Evolutionary conservation across 1,140 invertebrate genomes (phyloP).

Genomic region (Drosophila littoralis): DNA sequence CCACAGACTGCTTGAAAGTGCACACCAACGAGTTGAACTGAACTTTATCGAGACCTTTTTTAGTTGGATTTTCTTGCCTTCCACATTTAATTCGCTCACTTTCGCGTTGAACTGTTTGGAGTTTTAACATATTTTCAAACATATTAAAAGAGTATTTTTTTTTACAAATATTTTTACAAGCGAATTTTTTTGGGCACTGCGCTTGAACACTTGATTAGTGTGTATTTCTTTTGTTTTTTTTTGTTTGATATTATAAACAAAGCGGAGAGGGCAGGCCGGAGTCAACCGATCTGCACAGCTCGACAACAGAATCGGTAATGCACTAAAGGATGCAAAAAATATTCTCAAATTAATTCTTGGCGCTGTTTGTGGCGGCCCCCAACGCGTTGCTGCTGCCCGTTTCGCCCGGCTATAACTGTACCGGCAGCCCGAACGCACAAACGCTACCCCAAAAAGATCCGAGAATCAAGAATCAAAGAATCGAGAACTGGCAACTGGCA

Average conservation of each 20-base stretch:
- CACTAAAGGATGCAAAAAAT: slow-evolving; percentile 84
- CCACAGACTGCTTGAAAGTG: slow-evolving; percentile 34
- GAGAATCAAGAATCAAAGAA: slow-evolving; percentile 22
- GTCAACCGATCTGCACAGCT: slow-evolving; percentile 74
- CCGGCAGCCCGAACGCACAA: slow-evolving; percentile 33
- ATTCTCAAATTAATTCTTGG: slow-evolving; percentile 73
- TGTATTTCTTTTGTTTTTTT: slow-evolving; percentile 28
- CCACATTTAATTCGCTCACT: slow-evolving; percentile 27
- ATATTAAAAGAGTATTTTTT: slow-evolving; percentile 28
- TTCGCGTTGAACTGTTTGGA: slow-evolving; percentile 25
- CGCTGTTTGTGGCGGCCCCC: slow-evolving; percentile 27
- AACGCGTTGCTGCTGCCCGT: slow-evolving; percentile 22
- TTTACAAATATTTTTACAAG: not conserved
- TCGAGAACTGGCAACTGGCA: slow-evolving; percentile 21
- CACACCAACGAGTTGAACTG: slow-evolving; percentile 30
- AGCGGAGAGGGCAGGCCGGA: slow-evolving; percentile 57
- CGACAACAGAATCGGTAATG: slow-evolving; percentile 83
- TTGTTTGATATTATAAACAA: slow-evolving; percentile 52
- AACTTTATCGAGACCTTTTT: slow-evolving; percentile 30
- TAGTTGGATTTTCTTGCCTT: slow-evolving; percentile 14
- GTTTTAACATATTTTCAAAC: not conserved
- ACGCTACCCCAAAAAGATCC: slow-evolving; percentile 36
- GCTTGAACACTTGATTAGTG: slow-evolving; percentile 31
- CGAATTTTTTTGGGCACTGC: slow-evolving; percentile 13
- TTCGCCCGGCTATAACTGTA: slow-evolving; percentile 61